phyloP scores from a whole-genome alignment of 2,888 invertebrate species.

The Lepas anatifera region DNA sequence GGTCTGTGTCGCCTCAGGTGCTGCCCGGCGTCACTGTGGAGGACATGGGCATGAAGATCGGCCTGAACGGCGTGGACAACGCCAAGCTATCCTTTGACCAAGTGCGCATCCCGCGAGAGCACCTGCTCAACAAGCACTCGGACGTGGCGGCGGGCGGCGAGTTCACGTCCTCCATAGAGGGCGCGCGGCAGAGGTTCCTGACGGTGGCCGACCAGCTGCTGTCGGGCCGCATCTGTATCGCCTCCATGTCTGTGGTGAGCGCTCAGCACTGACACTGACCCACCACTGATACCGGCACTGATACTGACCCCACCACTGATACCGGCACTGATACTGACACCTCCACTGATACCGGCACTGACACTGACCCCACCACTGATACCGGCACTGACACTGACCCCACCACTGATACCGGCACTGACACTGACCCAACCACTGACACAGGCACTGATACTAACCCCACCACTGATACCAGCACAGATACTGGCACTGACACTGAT shows the following conservation, averaged over 20 bases:
- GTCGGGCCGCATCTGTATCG: slow-evolving; percentile 27
- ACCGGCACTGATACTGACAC: too few relatives aligned
- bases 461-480: too few relatives aligned
- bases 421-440: too few relatives aligned
- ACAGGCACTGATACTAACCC: too few relatives aligned
- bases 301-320: too few relatives aligned
- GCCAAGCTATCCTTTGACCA: slow-evolving; percentile 27
- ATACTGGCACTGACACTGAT: too few relatives aligned
- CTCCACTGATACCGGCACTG: too few relatives aligned
- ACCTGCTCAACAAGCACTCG: slow-evolving; percentile 25
- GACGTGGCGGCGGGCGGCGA: slow-evolving; percentile 25
- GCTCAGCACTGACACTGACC: background rate
- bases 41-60: slow-evolving; percentile 28
- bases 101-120: slow-evolving; percentile 26
- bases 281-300: too few relatives aligned
- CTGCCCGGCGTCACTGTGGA: slow-evolving; percentile 26
- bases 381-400: too few relatives aligned
- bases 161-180: slow-evolving; percentile 24
- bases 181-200: slow-evolving; percentile 25
- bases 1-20: slow-evolving; percentile 18
- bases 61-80: slow-evolving; percentile 28
- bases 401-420: too few relatives aligned
- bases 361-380: too few relatives aligned
- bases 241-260: slow-evolving; percentile 25
- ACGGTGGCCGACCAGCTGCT: slow-evolving; percentile 28